Evolutionary conservation across 2,113 vertebrate genomes (phyloP).

Genomic region (human (Homo sapiens)): GRCh38 chr18:56509001-56509500

Average conservation of each 20-base stretch:
- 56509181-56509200: constrained; percentile 65
- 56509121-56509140: constrained; percentile 26
- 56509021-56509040: background rate
- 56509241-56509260: constrained; percentile 54
- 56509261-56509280: constrained; percentile 77
- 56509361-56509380: constrained; percentile 75
- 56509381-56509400: constrained; percentile 73
- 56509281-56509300: constrained; percentile 77
- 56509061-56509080: background rate
- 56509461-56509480: background rate
- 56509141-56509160: constrained; percentile 57
- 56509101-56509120: background rate
- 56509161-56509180: constrained; percentile 7
- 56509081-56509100: background rate
- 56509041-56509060: background rate
- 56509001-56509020: background rate
- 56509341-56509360: constrained; percentile 82
- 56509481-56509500: constrained; percentile 29
- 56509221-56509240: constrained; percentile 53
- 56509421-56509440: constrained; percentile 48
- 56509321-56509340: constrained; percentile 74
- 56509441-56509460: constrained; percentile 51
- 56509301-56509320: constrained; percentile 75
- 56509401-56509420: constrained; percentile 73
- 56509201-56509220: constrained; percentile 45